A percentile compares a stretch with the other conserved stretches of the same genome.
These are phyloP conservation scores for Acromyrmex heyeri DNA, from an alignment of 1,140 invertebrate species.

Conservation along the genomic window DNA sequence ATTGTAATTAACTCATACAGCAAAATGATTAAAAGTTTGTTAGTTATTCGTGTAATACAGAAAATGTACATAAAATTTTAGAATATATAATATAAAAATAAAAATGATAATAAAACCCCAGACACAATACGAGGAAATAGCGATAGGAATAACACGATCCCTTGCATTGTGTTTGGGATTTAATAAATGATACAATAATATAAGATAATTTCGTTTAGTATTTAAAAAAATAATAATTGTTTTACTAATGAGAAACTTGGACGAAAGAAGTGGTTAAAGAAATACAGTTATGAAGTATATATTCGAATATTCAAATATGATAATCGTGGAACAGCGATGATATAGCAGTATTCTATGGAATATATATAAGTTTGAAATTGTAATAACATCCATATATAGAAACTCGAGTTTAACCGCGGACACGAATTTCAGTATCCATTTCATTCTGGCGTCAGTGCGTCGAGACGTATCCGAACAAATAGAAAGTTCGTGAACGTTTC, in stretches of 20 bases:
- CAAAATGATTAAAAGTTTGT: not conserved
- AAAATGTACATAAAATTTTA: not conserved
- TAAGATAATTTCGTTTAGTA: not conserved
- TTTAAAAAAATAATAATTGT: not conserved
- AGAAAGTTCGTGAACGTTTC: not conserved
- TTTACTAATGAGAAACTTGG: not conserved
- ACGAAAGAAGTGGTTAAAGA: not conserved
- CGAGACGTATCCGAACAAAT: not conserved
- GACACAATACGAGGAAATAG: no score
- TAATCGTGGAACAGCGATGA: not conserved
- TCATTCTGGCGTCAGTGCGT: not conserved
- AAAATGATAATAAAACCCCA: not conserved
- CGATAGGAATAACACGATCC: no score
- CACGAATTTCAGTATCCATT: not conserved
- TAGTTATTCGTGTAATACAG: not conserved
- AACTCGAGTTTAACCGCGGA: conserved; percentile 2
- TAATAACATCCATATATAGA: not conserved
- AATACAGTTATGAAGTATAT: not conserved
- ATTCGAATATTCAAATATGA: not conserved
- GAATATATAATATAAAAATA: conserved; percentile 4
- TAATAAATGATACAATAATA: conserved; percentile 1
- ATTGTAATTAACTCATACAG: not conserved
- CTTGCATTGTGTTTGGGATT: no score
- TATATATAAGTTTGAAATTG: conserved; percentile 5
- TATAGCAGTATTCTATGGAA: not conserved